Evolutionary conservation across 2,113 vertebrate genomes (phyloP), one percentile per base, ranked within the genome.

Genomic region (Hemiprocne comata): DNA sequence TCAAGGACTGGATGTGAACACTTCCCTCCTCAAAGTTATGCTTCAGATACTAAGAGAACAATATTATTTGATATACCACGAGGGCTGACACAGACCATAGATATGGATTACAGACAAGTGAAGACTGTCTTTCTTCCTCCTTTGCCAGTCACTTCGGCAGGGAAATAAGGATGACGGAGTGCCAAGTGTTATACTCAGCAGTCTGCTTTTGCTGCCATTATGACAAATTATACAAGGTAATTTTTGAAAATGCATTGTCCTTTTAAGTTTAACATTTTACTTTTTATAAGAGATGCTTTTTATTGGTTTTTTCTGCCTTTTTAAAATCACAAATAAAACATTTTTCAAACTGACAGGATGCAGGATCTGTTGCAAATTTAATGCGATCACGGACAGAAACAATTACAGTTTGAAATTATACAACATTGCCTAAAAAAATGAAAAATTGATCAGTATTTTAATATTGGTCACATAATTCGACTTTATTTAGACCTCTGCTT

Each of bases 31-130:
- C 19, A 38, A 69, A 80, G 29, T 17, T 62, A 51, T 3, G 7
- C 29, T 53, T 87, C 1, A 0, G 29, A 18, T 46, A 57, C 44
- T 48, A 38, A 42, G 16, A 69, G 44, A 70, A 46, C 9, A 57
- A 2, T 15, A 40, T 11, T 10, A 24, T 48, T 31, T 70, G n/a
- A 77, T 70, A 54, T 9, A 36, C 13, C 26, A 14, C 0, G 6
- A 20, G 7, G 28, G 28, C 8, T 24, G 36, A 18, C 31, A 67
- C 6, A 62, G 36, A 36, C 33, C 66, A 34, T 12, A 50, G 18
- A 50, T 42, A 54, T 0, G 8, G 16, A 58, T 48, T 44, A 54
- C 0, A 18, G 46, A 48, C 18, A 66, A n/a, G 0, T 48, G 60
- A 60, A n/a, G 9, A 31, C 24, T n/a, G 7, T n/a, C 7, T 71